Evolutionary conservation across 1,140 invertebrate genomes (phyloP), one percentile per base, ranked within the genome.

Genomic region (Aethina tumida): DNA sequence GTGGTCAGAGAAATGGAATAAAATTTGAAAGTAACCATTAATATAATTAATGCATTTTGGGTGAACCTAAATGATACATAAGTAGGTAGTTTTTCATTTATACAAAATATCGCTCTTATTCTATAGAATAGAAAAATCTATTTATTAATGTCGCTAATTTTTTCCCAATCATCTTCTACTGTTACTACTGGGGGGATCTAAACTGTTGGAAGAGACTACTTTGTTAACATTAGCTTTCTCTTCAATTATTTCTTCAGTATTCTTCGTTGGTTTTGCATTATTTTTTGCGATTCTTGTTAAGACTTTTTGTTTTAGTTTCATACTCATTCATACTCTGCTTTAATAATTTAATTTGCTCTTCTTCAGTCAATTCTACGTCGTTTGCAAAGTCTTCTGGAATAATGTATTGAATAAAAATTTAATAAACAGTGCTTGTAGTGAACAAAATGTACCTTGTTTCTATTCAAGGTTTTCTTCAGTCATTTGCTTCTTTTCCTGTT

Each of bases 351-450:
- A 60, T 74, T 46, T 74, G 70, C 46, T 74, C 66, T 59, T 73
- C 71, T 49, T 74, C 71, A 3, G 70, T 69, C 10, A 74, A 55
- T 60, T 73, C 70, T 14, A 74, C 60, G 52, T 72, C 63, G 46
- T 63, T 58, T 13, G 68, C 67, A 59, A 73, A 71, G 58, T 74
- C 70, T 64, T 71, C 69, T 71, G 60, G 40, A 62, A 56, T 26
- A 57, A 34, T 52, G 47, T 19, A 20, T 50, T 43, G 20, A 35
- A 28, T 13, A n/a, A 41, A 35, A 35, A 26, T 6, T 22, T 19
- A 41, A 5, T 8, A 16, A 1, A 27, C 7, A 10, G n/a, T 9
- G 17, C 7, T 13, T 35, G 13, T 2, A n/a, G n/a, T n/a, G n/a
- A 25, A 24, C n/a, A 33, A 21, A 20, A 29, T 13, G 37, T 52